These are phyloP conservation scores for Tympanoctomys barrerae DNA, from an alignment of 2,797 vertebrate genomes.

Conservation along the genomic window DNA sequence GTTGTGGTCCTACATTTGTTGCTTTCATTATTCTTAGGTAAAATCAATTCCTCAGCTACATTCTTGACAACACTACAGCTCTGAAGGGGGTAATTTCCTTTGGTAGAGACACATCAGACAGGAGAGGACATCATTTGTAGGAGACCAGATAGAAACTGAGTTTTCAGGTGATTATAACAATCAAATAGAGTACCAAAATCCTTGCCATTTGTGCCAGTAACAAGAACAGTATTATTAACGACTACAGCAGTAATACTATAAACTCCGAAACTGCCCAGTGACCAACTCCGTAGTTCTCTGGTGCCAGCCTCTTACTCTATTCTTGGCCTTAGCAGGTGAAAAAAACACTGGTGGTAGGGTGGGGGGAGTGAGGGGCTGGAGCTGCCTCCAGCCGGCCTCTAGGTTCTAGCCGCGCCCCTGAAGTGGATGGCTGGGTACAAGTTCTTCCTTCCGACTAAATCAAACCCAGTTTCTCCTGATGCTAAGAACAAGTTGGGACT, in stretches of 20 bases:
- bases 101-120: neutral
- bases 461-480: neutral
- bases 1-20: neutral
- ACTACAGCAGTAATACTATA: neutral
- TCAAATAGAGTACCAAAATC: neutral
- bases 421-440: neutral
- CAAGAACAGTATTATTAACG: neutral
- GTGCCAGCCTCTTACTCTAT: neutral
- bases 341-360: no score
- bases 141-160: neutral
- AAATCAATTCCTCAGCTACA: neutral
- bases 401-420: neutral
- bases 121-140: neutral
- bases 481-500: neutral
- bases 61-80: neutral
- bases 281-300: neutral
- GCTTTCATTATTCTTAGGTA: neutral
- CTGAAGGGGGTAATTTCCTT: neutral
- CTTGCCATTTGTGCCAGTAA: neutral
- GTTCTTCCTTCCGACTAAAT: neutral
- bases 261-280: neutral
- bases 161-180: constrained; percentile 18
- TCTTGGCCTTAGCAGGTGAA: neutral
- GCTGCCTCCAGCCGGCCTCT: constrained; percentile 40
- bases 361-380: neutral